These are phyloP conservation scores for Ectropis crepuscularia DNA, from an alignment of 2,888 invertebrate genomes.

Conservation along the genomic window DNA sequence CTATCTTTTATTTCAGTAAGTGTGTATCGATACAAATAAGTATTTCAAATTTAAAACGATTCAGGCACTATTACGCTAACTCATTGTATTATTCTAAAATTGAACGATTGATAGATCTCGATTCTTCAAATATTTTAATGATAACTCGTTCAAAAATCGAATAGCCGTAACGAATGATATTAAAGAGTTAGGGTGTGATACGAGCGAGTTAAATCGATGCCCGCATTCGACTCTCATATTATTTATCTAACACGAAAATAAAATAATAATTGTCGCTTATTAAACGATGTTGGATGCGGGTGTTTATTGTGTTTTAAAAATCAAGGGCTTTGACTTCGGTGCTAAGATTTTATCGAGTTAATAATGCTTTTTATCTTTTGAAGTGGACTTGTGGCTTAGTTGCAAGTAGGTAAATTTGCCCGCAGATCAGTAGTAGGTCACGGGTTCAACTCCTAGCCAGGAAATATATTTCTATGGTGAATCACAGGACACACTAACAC, in stretches of 20 bases:
- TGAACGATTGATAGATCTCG: neutral
- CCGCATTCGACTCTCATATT: constrained; percentile 67
- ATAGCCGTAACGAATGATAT: constrained; percentile 60
- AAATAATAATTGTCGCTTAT: constrained; percentile 80
- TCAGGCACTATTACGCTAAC: neutral
- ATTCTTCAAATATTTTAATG: constrained; percentile 1
- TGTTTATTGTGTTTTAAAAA: constrained; percentile 62
- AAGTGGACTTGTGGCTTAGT: neutral
- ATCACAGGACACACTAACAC: no score
- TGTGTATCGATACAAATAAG: no score
- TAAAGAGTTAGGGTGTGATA: constrained; percentile 76
- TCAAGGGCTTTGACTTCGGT: constrained; percentile 49
- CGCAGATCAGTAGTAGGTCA: neutral
- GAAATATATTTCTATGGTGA: no score
- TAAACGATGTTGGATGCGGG: constrained; percentile 73
- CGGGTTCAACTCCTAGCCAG: no score
- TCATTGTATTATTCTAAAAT: neutral
- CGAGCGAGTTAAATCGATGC: constrained; percentile 73
- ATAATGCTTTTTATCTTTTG: neutral
- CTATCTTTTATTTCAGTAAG: no score
- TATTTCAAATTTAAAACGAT: neutral
- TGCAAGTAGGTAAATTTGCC: neutral
- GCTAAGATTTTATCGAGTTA: constrained; percentile 5
- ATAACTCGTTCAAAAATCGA: constrained; percentile 40
- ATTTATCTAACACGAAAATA: constrained; percentile 77